Conservation (phyloP, 2,888 invertebrate genomes). For the Amblyteles armatorius region DNA sequence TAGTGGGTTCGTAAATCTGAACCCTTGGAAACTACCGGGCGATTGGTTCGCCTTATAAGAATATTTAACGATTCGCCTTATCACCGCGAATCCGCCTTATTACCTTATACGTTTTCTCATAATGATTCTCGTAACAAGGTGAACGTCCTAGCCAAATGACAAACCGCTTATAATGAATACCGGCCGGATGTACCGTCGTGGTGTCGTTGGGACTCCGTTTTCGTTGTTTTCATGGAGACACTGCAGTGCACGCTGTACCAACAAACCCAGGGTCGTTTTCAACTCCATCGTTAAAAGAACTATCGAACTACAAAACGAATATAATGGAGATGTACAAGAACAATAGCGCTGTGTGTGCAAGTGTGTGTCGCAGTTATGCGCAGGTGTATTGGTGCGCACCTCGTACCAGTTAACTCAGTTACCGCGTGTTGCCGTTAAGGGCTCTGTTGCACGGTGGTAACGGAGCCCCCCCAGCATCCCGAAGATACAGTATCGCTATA, state of each 20-base stretch:
- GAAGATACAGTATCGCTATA: constrained; percentile 46
- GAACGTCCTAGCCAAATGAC: neutral
- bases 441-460: constrained; percentile 19
- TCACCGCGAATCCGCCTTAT: no score
- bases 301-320: constrained; percentile 18
- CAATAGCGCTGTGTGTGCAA: neutral
- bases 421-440: constrained; percentile 44
- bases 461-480: constrained; percentile 24
- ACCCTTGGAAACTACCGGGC: no score
- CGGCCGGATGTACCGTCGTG: neutral
- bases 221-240: neutral
- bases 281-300: neutral
- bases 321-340: constrained; percentile 23
- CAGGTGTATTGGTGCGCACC: constrained; percentile 32
- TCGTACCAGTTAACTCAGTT: constrained; percentile 48
- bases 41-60: no score
- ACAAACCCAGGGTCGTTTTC: neutral
- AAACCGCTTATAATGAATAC: neutral
- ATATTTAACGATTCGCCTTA: no score
- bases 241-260: neutral
- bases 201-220: neutral
- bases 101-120: neutral
- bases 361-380: neutral
- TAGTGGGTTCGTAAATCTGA: no score
- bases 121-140: neutral